phyloP scores from a whole-genome alignment of 2,113 vertebrate genomes.

The Cricetomys ansorgei region DNA sequence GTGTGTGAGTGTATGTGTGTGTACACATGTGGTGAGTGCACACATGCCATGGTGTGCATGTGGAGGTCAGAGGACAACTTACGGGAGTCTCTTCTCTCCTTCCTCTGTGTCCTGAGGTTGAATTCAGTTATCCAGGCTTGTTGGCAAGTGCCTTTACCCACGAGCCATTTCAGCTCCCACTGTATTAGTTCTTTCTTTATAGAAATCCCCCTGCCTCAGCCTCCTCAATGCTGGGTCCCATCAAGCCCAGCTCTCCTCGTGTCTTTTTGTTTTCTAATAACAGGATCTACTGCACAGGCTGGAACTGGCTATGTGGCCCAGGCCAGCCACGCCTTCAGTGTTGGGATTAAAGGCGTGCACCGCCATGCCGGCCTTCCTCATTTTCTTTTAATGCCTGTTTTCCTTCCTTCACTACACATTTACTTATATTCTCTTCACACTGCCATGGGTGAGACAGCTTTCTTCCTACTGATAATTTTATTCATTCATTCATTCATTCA shows the following conservation, averaged over 20 bases:
- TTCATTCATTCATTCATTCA: background rate
- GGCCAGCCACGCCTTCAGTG: background rate
- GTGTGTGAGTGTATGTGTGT: no score
- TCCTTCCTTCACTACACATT: background rate
- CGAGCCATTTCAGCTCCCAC: background rate
- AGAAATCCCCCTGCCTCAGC: background rate
- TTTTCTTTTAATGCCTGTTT: background rate
- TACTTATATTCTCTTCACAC: conserved; percentile 30
- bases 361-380: background rate
- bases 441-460: background rate
- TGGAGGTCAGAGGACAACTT: background rate
- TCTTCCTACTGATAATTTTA: background rate
- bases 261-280: background rate
- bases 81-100: background rate
- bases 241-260: background rate
- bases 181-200: conserved; percentile 37
- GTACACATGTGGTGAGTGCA: no score
- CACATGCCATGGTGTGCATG: background rate
- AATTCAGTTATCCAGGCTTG: background rate
- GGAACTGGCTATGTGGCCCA: background rate
- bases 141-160: background rate
- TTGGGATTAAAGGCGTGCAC: background rate
- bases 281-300: no score
- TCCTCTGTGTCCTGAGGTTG: background rate
- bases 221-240: background rate